Evolutionary conservation across 1,140 invertebrate genomes (phyloP).

Genomic region (Drosophila athabasca): DNA sequence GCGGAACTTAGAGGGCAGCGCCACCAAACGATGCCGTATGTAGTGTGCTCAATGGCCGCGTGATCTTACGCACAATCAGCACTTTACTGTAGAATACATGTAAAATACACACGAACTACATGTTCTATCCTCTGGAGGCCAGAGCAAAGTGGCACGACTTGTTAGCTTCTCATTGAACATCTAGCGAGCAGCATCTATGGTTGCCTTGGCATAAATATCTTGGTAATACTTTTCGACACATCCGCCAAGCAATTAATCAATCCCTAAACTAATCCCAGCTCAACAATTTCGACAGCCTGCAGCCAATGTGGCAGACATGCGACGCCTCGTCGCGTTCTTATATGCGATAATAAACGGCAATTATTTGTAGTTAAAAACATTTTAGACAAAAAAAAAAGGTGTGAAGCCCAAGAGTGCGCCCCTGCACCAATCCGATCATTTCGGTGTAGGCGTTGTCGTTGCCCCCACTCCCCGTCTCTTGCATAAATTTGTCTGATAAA

Average conservation of each 20-base stretch:
- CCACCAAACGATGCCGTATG: not conserved
- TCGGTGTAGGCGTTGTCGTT: conserved; percentile 56
- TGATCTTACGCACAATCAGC: conserved; percentile 19
- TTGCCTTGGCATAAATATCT: conserved; percentile 45
- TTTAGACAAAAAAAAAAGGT: conserved; percentile 62
- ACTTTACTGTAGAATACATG: not conserved
- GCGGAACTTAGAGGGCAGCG: not conserved
- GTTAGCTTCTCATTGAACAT: conserved; percentile 10
- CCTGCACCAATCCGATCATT: conserved; percentile 1
- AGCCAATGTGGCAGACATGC: conserved; percentile 43
- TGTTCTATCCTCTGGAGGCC: too few relatives aligned
- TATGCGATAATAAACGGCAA: conserved; percentile 62
- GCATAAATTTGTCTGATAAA: conserved; percentile 72
- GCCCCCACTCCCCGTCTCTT: conserved; percentile 43
- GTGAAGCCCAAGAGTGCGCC: conserved; percentile 52
- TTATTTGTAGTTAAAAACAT: conserved; percentile 49
- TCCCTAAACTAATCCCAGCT: conserved; percentile 48
- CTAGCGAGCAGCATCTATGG: too few relatives aligned
- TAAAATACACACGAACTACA: not conserved
- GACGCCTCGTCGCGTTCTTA: conserved; percentile 52
- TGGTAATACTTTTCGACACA: conserved; percentile 25
- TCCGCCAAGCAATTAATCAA: conserved; percentile 62
- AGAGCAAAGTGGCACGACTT: conserved; percentile 27
- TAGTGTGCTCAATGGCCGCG: not conserved
- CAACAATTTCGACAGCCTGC: conserved; percentile 40